Percentiles rank a stretch among this genome's conserved stretches.
phyloP scores from a whole-genome alignment of 1,140 invertebrate species.

The Harpegnathos saltator region DNA sequence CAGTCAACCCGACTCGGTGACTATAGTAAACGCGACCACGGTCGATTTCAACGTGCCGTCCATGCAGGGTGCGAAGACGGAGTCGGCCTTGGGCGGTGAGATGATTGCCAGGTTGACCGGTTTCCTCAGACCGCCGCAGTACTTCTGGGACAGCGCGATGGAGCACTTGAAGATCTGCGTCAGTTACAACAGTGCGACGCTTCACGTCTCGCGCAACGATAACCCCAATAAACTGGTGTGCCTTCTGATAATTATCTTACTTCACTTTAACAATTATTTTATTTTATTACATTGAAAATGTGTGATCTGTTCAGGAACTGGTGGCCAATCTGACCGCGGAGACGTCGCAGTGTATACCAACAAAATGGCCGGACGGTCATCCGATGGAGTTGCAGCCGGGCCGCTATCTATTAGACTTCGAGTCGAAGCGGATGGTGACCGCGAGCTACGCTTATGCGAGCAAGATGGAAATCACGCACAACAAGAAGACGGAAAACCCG shows the following conservation, averaged over 20 bases:
- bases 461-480: conserved; percentile 93
- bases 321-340: conserved; percentile 90
- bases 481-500: conserved; percentile 89
- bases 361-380: conserved; percentile 87
- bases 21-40: conserved; percentile 93
- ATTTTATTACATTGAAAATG: background rate
- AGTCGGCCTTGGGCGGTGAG: conserved; percentile 89
- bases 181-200: conserved; percentile 89
- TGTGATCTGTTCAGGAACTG: conserved; percentile 81
- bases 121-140: conserved; percentile 91
- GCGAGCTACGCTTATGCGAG: conserved; percentile 87
- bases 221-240: conserved; percentile 79
- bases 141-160: conserved; percentile 88
- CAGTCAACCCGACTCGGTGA: conserved; percentile 94
- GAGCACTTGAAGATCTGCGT: conserved; percentile 91
- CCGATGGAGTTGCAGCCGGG: conserved; percentile 86
- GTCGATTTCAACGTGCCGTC: conserved; percentile 91
- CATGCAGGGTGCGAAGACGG: conserved; percentile 88
- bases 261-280: conserved; percentile 29
- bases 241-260: conserved; percentile 10
- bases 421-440: conserved; percentile 87
- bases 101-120: conserved; percentile 92
- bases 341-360: conserved; percentile 87
- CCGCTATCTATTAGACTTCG: conserved; percentile 90
- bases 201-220: conserved; percentile 85